Percentiles rank a stretch among this genome's conserved stretches.
Conservation (phyloP, 2,797 vertebrate genomes). For the Amazonetta brasiliensis region DNA sequence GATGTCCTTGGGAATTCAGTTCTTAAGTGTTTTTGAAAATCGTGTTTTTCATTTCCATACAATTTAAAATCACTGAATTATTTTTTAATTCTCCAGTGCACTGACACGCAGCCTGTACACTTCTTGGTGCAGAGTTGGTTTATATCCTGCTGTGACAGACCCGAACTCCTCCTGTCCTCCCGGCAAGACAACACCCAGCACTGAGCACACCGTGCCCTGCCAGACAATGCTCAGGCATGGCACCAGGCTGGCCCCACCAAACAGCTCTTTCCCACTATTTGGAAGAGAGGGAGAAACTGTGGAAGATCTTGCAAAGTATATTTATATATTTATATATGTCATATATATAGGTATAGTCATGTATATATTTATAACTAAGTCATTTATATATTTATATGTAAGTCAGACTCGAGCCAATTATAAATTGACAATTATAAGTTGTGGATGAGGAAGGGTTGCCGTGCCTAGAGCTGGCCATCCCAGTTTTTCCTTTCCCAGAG, state of each 20-base stretch:
- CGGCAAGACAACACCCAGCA: rapidly evolving
- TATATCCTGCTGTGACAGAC: background rate
- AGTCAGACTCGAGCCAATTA: background rate
- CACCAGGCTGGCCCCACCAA: background rate
- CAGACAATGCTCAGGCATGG: background rate
- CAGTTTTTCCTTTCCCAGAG: background rate
- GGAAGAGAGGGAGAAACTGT: background rate
- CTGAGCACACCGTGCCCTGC: background rate
- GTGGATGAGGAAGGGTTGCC: background rate
- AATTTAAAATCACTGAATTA: background rate
- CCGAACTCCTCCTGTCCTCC: background rate
- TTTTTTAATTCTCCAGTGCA: background rate
- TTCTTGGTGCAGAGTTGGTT: background rate
- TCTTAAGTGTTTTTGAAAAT: background rate
- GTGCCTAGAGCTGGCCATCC: rapidly evolving
- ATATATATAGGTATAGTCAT: too few relatives aligned
- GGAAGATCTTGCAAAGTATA: background rate
- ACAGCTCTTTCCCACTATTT: background rate
- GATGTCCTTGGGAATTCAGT: rapidly evolving
- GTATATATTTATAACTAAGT: too few relatives aligned
- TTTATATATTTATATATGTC: too few relatives aligned
- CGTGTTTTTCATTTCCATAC: background rate
- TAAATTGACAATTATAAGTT: background rate
- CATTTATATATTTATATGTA: too few relatives aligned
- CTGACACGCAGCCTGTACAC: background rate